Conservation (phyloP, 2,113 vertebrate species). For the chimpanzee (Pan troglodytes) region NHGRI_mPanTro3-v2.1_pri NC_072398.2:3643001-3643500, state of each 20-base stretch:
- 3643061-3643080: not conserved
- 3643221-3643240: not conserved
- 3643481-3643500: constrained; percentile 13
- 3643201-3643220: not conserved
- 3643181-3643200: not conserved
- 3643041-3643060: not conserved
- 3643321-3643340: not conserved
- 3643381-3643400: not conserved
- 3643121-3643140: fast-evolving
- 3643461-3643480: not conserved
- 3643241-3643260: not conserved
- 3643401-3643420: constrained; percentile 38
- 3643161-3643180: not conserved
- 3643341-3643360: constrained; percentile 31
- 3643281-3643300: not conserved
- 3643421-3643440: not conserved
- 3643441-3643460: constrained; percentile 57
- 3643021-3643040: not conserved
- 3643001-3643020: not conserved
- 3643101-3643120: not conserved
- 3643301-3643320: constrained; percentile 19
- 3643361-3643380: not conserved
- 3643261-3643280: not conserved
- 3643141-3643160: not conserved
- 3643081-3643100: not conserved